Conservation (phyloP, 2,797 vertebrate genomes). For the Gymnothorax javanicus region DNA sequence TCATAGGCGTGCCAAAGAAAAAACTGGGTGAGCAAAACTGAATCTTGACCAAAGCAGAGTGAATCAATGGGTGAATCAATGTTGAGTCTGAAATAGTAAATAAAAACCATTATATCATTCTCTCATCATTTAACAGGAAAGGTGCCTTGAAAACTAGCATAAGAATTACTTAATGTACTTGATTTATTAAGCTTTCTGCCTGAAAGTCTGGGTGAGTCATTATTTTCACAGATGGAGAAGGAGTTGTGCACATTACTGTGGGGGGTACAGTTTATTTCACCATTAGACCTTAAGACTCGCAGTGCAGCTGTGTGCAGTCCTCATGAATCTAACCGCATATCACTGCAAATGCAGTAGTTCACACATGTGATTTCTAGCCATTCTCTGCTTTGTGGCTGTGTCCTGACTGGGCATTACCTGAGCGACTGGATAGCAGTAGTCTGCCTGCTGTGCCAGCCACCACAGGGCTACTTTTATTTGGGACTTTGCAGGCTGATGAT, state of each 20-base stretch:
- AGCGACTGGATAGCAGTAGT: not conserved
- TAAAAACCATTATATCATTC: not conserved
- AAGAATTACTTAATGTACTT: not conserved
- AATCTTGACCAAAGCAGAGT: not conserved
- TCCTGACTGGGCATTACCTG: not conserved
- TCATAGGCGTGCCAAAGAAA: not conserved
- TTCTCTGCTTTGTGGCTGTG: not conserved
- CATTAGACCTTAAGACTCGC: not conserved
- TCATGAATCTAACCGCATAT: not conserved
- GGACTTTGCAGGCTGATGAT: slow-evolving; percentile 1
- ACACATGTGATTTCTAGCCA: not conserved
- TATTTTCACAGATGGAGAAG: not conserved
- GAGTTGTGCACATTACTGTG: not conserved
- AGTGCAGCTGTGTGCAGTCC: not conserved
- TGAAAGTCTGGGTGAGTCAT: not conserved
- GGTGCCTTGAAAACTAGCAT: not conserved
- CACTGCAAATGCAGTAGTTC: not conserved
- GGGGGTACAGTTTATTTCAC: not conserved
- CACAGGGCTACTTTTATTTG: not conserved
- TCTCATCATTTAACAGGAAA: not conserved
- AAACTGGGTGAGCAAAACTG: not conserved
- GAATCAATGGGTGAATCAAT: not conserved
- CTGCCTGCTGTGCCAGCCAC: not conserved
- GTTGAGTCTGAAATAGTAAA: not conserved
- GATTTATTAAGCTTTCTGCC: not conserved